Percentiles rank a stretch among this genome's conserved stretches.
Evolutionary conservation across 2,888 invertebrate species (phyloP).

Genomic region (Chloroclystis v-ata): DNA sequence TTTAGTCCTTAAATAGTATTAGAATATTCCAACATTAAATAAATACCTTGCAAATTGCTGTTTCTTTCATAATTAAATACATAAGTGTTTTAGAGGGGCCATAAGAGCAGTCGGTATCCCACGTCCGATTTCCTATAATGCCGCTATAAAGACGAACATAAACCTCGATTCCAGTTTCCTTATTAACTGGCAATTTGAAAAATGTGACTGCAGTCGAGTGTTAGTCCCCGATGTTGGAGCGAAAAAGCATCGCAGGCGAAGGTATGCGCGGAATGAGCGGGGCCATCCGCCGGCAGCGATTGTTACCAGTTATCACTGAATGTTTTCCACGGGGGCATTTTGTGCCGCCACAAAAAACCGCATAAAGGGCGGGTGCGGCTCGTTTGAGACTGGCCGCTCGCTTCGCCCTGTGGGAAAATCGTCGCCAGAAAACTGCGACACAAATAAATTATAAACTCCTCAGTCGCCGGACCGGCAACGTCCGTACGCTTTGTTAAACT

Average conservation of each 20-base stretch:
- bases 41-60: not conserved
- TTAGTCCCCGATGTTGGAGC: slow-evolving; percentile 22
- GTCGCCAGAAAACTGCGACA: slow-evolving; percentile 75
- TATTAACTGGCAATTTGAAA: slow-evolving; percentile 23
- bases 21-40: not conserved
- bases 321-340: slow-evolving; percentile 76
- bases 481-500: slow-evolving; percentile 51
- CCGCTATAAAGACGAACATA: slow-evolving; percentile 5
- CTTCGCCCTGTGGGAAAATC: slow-evolving; percentile 73
- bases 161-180: slow-evolving; percentile 19
- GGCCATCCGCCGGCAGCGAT: slow-evolving; percentile 77
- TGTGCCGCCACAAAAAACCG: slow-evolving; percentile 75
- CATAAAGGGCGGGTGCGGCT: slow-evolving; percentile 75
- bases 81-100: not conserved
- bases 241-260: slow-evolving; percentile 70
- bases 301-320: slow-evolving; percentile 78
- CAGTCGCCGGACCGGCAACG: slow-evolving; percentile 45
- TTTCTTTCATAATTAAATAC: not conserved
- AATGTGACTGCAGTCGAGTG: slow-evolving; percentile 22
- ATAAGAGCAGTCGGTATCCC: slow-evolving; percentile 5
- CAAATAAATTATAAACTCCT: slow-evolving; percentile 77
- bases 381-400: slow-evolving; percentile 66
- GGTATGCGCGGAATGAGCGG: slow-evolving; percentile 74
- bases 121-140: slow-evolving; percentile 8
- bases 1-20: not conserved